Base-by-base conservation (phyloP, 2,113 vertebrate species). In the Elgaria multicarinata region DNA sequence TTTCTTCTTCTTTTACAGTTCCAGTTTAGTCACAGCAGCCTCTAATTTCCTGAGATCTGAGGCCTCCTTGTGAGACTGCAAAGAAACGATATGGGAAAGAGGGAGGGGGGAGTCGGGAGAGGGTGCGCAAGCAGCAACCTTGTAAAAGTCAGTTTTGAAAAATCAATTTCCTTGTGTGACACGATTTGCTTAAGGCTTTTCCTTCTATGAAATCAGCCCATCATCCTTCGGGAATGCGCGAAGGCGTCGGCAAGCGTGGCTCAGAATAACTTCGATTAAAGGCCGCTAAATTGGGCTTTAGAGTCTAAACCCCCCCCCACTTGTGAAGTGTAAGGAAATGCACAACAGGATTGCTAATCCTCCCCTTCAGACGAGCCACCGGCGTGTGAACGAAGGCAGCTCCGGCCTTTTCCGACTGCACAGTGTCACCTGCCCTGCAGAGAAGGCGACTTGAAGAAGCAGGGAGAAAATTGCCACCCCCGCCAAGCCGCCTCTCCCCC, bases 131-230 rank as follows among this genome's bases (percentile, higher is more conserved):
- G 50, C 89, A 90, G 90, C 93, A 92, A 92, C 94, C 95, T 94
- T 87, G 92, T 96, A 96, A 93, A 94, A 93, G 92, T 94, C 95
- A 94, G 93, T 91, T 96, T 96, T 94, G 92, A 95, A 95, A 96
- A 96, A 96, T 95, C 95, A 92, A 92, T 94, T 96, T 93, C 85
- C 85, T 95, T 91, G 87, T 93, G 95, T 90, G 95, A 95, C 89
- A 94, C 93, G 93, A 96, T 94, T 94, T 95, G 95, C 93, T 95
- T 92, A 94, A 92, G 93, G 94, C 91, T 92, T 92, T 94, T 94
- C 74, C 77, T 92, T 93, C 92, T 94, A 91, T 94, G 94, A 96
- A 96, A 96, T 95, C 93, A 95, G 93, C 91, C 93, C 92, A 93
- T 93, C 95, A 91, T 93, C 95, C 94, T 93, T 91, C 8, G 31